A percentile compares a stretch with the other conserved stretches of the same genome.
These are phyloP conservation scores for Sebastiscus tertius DNA, from an alignment of 2,797 vertebrate genomes.

Conservation along the genomic window DNA sequence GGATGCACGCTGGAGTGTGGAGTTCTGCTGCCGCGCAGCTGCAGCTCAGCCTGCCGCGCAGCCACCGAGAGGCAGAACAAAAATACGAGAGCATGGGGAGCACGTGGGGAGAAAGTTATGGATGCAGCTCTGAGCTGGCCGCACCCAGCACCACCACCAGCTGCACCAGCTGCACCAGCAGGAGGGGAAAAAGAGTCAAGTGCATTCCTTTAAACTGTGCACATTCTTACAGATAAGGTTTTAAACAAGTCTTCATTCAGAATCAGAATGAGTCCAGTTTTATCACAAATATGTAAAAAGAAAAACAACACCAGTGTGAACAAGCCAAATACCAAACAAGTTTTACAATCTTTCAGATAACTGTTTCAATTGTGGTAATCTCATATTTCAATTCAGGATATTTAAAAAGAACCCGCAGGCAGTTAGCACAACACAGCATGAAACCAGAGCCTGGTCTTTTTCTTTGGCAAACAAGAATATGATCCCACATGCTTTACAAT, in stretches of 20 bases:
- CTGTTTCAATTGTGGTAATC: not conserved
- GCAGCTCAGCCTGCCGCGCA: constrained; percentile 44
- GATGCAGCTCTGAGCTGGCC: constrained; percentile 70
- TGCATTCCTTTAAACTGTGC: constrained; percentile 3
- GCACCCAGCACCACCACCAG: constrained; percentile 67
- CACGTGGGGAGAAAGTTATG: constrained; percentile 83
- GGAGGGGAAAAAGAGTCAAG: not conserved
- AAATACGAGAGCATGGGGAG: constrained; percentile 76
- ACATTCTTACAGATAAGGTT: not conserved
- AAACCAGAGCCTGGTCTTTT: not conserved
- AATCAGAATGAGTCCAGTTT: not conserved
- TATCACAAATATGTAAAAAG: not conserved
- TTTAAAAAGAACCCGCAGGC: not conserved
- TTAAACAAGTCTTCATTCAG: not conserved
- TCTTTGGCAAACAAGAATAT: not conserved
- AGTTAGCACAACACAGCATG: constrained; percentile 14
- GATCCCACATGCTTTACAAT: not conserved
- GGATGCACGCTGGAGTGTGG: constrained; percentile 47
- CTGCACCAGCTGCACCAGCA: constrained; percentile 35
- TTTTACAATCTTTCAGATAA: not conserved
- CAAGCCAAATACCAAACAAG: too few species aligned
- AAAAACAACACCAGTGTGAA: not conserved
- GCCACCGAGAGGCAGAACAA: constrained; percentile 54
- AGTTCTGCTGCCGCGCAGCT: constrained; percentile 62
- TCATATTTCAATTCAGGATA: not conserved